A percentile compares a stretch with the other conserved stretches of the same genome.
Conservation (phyloP, 2,797 vertebrate species). For the Sparidentex hasta region DNA sequence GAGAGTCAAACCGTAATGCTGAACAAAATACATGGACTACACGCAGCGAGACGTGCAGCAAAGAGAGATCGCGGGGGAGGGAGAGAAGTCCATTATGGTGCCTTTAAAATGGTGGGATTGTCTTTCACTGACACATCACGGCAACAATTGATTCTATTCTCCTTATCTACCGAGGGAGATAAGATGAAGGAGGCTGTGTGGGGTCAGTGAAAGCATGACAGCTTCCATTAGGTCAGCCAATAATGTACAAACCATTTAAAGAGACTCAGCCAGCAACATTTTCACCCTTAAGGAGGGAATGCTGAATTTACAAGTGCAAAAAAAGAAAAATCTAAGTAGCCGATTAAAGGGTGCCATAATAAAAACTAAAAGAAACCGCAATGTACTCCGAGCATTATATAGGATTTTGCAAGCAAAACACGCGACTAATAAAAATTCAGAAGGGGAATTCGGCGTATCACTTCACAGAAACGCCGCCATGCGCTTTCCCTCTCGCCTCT, state of each 20-base stretch:
- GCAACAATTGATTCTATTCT: slow-evolving; percentile 50
- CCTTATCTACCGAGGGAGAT: slow-evolving; percentile 51
- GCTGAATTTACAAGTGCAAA: slow-evolving; percentile 31
- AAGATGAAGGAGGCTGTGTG: slow-evolving; percentile 44
- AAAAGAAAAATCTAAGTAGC: slow-evolving; percentile 33
- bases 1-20: slow-evolving; percentile 39
- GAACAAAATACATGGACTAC: slow-evolving; percentile 53
- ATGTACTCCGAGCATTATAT: slow-evolving; percentile 51
- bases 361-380: slow-evolving; percentile 50
- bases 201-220: slow-evolving; percentile 51
- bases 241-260: slow-evolving; percentile 45
- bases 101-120: slow-evolving; percentile 29
- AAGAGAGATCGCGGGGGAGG: slow-evolving; percentile 40
- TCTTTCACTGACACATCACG: slow-evolving; percentile 53
- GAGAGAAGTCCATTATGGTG: slow-evolving; percentile 18
- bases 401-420: slow-evolving; percentile 54
- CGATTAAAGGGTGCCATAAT: slow-evolving; percentile 48
- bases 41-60: slow-evolving; percentile 18
- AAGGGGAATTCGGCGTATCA: slow-evolving; percentile 38
- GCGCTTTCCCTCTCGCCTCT: slow-evolving; percentile 23
- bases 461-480: slow-evolving; percentile 46
- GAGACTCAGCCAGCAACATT: slow-evolving; percentile 37
- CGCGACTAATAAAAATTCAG: slow-evolving; percentile 55
- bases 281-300: slow-evolving; percentile 33
- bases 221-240: slow-evolving; percentile 36